A percentile compares a stretch with the other conserved stretches of the same genome.
Conservation (phyloP, 2,888 invertebrate genomes). For the Hemaris fuciformis region DNA sequence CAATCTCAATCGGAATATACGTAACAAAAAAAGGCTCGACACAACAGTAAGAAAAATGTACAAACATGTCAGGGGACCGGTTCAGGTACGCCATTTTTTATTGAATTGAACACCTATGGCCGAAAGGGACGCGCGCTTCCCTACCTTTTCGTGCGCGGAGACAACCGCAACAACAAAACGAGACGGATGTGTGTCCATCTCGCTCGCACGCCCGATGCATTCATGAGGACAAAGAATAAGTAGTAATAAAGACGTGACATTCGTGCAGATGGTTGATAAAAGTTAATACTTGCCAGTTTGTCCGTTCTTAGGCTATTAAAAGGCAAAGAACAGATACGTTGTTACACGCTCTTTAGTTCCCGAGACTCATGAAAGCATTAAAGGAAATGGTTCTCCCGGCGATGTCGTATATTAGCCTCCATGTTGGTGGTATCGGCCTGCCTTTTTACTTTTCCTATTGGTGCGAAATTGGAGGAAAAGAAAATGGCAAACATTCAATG, state of each 20-base stretch:
- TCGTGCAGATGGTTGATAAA: constrained; percentile 79
- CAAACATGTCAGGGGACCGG: constrained; percentile 77
- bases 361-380: constrained; percentile 75
- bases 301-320: constrained; percentile 72
- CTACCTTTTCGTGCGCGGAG: constrained; percentile 56
- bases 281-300: constrained; percentile 76
- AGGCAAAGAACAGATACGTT: constrained; percentile 72
- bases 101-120: constrained; percentile 75
- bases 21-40: constrained; percentile 64
- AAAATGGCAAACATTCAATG: constrained; percentile 74
- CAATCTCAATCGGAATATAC: constrained; percentile 76
- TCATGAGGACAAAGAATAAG: constrained; percentile 78
- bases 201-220: constrained; percentile 56
- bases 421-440: constrained; percentile 64
- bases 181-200: constrained; percentile 48
- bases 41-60: constrained; percentile 77
- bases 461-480: constrained; percentile 70
- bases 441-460: constrained; percentile 72
- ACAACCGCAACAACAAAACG: constrained; percentile 47
- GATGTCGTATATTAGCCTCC: constrained; percentile 65
- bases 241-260: constrained; percentile 80
- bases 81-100: constrained; percentile 80
- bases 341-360: constrained; percentile 75
- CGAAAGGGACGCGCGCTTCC: constrained; percentile 62
- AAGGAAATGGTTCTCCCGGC: constrained; percentile 65